Base-by-base conservation (phyloP, 2,113 vertebrate species). In the Cyanistes caeruleus region DNA sequence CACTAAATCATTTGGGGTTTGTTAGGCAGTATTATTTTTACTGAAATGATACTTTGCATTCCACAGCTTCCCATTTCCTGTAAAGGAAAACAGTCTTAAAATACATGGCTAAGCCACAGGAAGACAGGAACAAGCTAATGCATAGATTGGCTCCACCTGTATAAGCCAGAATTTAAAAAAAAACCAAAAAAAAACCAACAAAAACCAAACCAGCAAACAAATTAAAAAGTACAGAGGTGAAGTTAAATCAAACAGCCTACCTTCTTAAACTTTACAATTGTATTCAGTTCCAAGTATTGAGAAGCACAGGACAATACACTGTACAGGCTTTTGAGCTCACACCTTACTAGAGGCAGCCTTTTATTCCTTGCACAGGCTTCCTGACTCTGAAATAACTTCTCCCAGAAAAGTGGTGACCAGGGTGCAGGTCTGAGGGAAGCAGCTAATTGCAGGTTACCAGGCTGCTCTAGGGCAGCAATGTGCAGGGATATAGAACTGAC, bases 61-160 rank as follows among this genome's bases (percentile, higher is more conserved):
- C 92, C 95, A 92, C 81, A 93, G 65, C 80, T 96, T 97, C 91
- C 74, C 53, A 10, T 92, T 97, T 96, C 92, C 96, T 96, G 73
- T 81, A 88, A 93, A 96, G 91, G 81, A 93, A 93, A 91, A 88
- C 23, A 77, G 93, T 95, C 89, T 97, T 97, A 95, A 97, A 97
- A 97, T 95, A 96, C n/a, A 91, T 59, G 80, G 68, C 82, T 90
- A 78, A 96, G 74, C 81, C 76, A 87, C 90, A 91, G 91, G 84
- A 70, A 93, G 87, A 96, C 92, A 96, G 89, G 95, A 97, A 96
- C 85, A 95, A 74, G 62, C 77, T 64, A 95, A 97, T 92, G 90
- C 88, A 96, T 92, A 90, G 95, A 85, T 95, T 93, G 92, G 73
- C 79, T 97, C 74, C 24, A 93, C 90, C 82, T 93, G 58, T 28